A percentile compares a stretch with the other conserved stretches of the same genome.
These are phyloP conservation scores for Cyphomyrus discorhynchus DNA, from an alignment of 2,113 vertebrate genomes.

Conservation along the genomic window DNA sequence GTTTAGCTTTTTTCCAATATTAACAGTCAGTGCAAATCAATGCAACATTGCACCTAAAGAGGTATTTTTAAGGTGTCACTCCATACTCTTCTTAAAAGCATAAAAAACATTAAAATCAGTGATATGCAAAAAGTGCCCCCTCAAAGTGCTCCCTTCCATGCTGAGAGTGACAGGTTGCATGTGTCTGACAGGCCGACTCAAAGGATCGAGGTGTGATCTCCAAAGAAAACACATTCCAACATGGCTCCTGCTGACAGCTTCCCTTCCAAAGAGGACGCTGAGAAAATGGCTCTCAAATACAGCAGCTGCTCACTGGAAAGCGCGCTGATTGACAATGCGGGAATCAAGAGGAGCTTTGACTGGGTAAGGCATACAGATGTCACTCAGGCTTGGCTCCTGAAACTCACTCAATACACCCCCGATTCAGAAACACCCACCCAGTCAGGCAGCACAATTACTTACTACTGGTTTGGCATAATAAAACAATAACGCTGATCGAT, in stretches of 20 bases:
- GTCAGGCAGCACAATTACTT: background rate
- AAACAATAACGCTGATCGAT: background rate
- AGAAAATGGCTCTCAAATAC: background rate
- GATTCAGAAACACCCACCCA: background rate
- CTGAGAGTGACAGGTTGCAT: background rate
- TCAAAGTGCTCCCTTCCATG: background rate
- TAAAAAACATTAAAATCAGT: background rate
- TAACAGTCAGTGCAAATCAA: background rate
- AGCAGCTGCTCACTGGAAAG: background rate
- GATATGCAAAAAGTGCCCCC: background rate
- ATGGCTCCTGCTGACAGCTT: background rate
- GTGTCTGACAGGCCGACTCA: background rate
- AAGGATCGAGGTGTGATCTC: background rate
- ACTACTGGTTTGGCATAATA: background rate
- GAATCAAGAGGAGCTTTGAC: background rate
- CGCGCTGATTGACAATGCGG: background rate
- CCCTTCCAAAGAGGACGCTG: background rate
- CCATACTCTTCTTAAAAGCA: background rate
- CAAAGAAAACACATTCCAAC: background rate
- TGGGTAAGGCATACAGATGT: background rate
- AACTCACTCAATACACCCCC: background rate
- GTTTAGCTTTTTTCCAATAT: background rate
- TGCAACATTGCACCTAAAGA: background rate
- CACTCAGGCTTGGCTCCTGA: background rate
- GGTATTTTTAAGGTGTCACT: background rate